Conservation (phyloP, 2,113 vertebrate genomes). For the Sander lucioperca region DNA sequence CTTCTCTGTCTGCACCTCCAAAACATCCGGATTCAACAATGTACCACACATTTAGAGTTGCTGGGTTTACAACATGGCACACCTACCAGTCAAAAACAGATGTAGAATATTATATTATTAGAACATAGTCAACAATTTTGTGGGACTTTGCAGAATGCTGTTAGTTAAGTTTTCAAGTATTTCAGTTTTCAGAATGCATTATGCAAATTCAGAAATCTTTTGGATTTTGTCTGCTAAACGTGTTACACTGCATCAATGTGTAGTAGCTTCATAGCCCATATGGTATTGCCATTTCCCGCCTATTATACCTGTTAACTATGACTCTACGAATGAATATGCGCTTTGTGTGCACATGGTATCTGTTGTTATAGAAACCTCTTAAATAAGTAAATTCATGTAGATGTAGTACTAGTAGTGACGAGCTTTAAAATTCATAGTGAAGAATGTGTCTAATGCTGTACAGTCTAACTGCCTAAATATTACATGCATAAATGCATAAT, state of each 20-base stretch:
- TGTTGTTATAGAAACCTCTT: not conserved
- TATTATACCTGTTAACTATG: not conserved
- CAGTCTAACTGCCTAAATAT: not conserved
- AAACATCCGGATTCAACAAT: not conserved
- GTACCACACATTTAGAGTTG: not conserved
- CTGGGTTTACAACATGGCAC: not conserved
- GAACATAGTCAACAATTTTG: not conserved
- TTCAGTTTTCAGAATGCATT: not conserved
- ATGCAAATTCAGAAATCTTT: constrained; percentile 5
- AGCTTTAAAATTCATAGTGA: too few species aligned
- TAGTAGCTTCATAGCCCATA: constrained; percentile 6
- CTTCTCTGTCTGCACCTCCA: not conserved
- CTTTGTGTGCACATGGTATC: not conserved
- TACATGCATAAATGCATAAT: not conserved
- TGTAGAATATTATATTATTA: not conserved
- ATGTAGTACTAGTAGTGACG: too few species aligned
- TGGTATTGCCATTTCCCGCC: not conserved
- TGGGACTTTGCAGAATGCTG: constrained; percentile 1
- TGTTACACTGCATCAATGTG: not conserved
- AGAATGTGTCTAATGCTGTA: not conserved
- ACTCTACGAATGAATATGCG: not conserved
- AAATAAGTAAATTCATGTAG: too few species aligned
- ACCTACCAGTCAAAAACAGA: constrained; percentile 4
- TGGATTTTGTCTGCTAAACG: not conserved
- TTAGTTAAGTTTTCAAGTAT: not conserved